Evolutionary conservation across 2,797 vertebrate species (phyloP).

Genomic region (Coilia nasus): DNA sequence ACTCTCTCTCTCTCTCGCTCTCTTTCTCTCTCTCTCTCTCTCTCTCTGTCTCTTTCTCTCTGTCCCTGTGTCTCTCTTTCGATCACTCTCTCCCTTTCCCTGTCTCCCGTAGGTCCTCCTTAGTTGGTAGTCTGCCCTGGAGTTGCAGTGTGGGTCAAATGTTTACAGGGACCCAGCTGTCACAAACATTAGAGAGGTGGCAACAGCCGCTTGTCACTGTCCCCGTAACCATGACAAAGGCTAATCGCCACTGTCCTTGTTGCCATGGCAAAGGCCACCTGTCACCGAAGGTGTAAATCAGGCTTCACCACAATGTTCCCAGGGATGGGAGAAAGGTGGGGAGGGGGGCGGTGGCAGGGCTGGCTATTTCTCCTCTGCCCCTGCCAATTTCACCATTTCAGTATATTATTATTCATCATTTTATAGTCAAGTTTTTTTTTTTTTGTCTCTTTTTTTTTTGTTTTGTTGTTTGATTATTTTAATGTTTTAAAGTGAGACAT

Average conservation of each 20-base stretch:
- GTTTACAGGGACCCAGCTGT: conserved; percentile 38
- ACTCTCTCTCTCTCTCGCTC: background rate
- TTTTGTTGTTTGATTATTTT: background rate
- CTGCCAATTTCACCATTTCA: background rate
- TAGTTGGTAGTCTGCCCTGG: conserved; percentile 26
- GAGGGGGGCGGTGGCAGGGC: background rate
- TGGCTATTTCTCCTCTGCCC: background rate
- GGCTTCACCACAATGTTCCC: background rate
- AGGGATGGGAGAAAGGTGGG: background rate
- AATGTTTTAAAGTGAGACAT: no score
- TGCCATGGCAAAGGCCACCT: conserved; percentile 44
- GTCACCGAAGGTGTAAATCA: conserved; percentile 41
- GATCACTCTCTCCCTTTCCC: conserved; percentile 46
- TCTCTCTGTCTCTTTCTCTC: background rate
- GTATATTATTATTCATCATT: background rate
- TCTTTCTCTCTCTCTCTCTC: background rate
- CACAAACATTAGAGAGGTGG: conserved; percentile 47
- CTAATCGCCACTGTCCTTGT: conserved; percentile 29
- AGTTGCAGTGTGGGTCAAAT: conserved; percentile 35
- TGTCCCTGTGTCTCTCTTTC: background rate
- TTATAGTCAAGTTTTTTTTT: conserved; percentile 29
- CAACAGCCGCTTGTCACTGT: conserved; percentile 26
- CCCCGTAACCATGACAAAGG: conserved; percentile 38
- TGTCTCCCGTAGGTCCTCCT: conserved; percentile 55
- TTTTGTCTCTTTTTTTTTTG: conserved; percentile 21